Base-by-base conservation (phyloP, 2,797 vertebrate genomes). In the Danio albolineatus region DNA sequence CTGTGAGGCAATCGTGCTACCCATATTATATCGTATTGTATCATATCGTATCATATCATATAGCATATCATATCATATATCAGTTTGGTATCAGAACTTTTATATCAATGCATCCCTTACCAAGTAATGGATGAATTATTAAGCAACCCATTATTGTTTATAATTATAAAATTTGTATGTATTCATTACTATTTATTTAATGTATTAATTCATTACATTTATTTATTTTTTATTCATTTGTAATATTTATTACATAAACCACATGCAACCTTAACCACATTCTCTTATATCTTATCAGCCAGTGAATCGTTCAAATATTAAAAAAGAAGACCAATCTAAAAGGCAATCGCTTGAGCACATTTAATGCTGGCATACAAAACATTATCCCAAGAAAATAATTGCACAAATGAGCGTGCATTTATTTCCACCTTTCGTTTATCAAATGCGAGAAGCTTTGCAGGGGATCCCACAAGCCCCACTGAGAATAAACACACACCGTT, bases 401-500 rank as follows among this genome's bases (percentile, higher is more conserved):
- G 17, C 21, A 39, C 81, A 66, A 81, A 74, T 67, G 19, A 79
- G 76, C 57, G 61, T 70, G 69, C 69, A 75, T 78, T 73, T 46
- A 72, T 81, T 86, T 77, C 39, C 41, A 43, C 2, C 54, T 78
- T 12, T 46, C 53, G 48, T 43, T 56, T 28, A 3, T 28, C 28
- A 28, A 73, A 82, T 76, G 57, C 65, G 46, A 44, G 56, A 71
- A 61, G 57, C 72, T 84, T 86, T 73, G 21, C 21, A 59, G 51
- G 59, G 70, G 70, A 67, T 82, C 71, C 78, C 75, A 28, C 36
- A 54, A 79, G 71, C 69, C 56, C 79, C 39, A 59, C 74, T 75
- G 79, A 75, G 70, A 84, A 85, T 85, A 85, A 85, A 85, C 54
- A 83, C 59, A 75, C 53, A 69, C 41, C 44, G 59, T 38, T n/a